Evolutionary conservation across 1,140 invertebrate genomes (phyloP).

Genomic region (Sweltsa coloradensis): DNA sequence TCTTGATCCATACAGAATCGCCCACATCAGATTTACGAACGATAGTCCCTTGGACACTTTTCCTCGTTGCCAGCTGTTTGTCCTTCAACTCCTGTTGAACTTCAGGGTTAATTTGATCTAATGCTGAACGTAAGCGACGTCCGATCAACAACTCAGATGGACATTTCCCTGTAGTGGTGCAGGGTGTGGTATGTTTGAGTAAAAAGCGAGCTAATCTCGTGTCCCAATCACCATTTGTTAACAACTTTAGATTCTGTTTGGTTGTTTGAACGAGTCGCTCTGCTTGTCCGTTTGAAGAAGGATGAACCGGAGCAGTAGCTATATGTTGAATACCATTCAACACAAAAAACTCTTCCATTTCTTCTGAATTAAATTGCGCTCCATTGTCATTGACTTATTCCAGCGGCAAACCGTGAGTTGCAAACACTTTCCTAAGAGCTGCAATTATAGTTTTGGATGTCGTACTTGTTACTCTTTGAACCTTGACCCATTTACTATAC

Average conservation of each 20-base stretch:
- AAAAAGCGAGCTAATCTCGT: not conserved
- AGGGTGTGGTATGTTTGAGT: not conserved
- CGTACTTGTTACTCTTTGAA: constrained; percentile 1
- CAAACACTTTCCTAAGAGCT: not conserved
- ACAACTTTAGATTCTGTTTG: not conserved
- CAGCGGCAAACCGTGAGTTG: constrained; percentile 9
- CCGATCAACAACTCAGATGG: not conserved
- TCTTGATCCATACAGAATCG: too few species aligned
- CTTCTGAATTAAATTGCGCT: constrained; percentile 15
- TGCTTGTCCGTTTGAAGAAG: constrained; percentile 26
- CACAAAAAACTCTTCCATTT: constrained; percentile 23
- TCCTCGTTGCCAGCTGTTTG: too few species aligned
- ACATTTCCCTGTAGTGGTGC: not conserved
- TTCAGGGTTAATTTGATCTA: not conserved
- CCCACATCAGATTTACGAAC: too few species aligned
- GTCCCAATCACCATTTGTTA: constrained; percentile 1
- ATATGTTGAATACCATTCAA: constrained; percentile 23
- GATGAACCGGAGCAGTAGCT: constrained; percentile 23
- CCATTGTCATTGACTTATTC: constrained; percentile 15
- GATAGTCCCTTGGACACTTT: too few species aligned
- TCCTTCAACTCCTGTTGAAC: not conserved
- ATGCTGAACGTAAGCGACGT: not conserved
- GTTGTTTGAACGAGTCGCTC: constrained; percentile 17
- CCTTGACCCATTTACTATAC: constrained; percentile 25
- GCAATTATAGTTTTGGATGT: not conserved